phyloP scores from a whole-genome alignment of 2,797 vertebrate genomes.

The Oophaga sylvatica region DNA sequence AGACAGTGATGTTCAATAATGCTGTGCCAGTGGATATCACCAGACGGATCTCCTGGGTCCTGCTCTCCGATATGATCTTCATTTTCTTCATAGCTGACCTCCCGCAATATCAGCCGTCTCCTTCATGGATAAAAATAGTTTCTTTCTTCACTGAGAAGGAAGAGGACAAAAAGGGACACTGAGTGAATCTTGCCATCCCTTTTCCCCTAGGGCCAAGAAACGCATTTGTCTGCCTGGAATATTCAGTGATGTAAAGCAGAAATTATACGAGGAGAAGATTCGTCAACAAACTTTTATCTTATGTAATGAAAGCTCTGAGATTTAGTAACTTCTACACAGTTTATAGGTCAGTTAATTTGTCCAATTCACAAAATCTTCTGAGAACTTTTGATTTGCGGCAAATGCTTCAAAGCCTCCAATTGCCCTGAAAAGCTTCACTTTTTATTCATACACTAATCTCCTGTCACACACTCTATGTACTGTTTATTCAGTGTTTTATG shows the following conservation, averaged over 20 bases:
- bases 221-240: conserved; percentile 13
- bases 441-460: too few relatives aligned
- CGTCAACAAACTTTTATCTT: neutral
- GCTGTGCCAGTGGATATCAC: conserved; percentile 63
- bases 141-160: conserved; percentile 66
- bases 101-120: conserved; percentile 62
- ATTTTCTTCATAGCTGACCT: conserved; percentile 62
- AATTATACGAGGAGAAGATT: neutral
- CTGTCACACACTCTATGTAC: too few relatives aligned
- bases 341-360: neutral
- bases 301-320: neutral
- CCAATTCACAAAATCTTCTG: too few relatives aligned
- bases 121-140: conserved; percentile 62
- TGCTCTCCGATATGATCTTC: conserved; percentile 31
- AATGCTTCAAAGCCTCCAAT: too few relatives aligned
- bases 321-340: neutral
- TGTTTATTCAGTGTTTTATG: too few relatives aligned
- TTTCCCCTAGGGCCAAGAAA: conserved; percentile 34
- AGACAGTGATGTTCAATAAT: conserved; percentile 64
- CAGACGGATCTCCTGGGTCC: conserved; percentile 63
- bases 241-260: neutral
- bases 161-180: conserved; percentile 64
- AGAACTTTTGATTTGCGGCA: too few relatives aligned
- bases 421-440: too few relatives aligned
- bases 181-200: conserved; percentile 62